These are phyloP conservation scores for Henricia sp. DNA, from an alignment of 53 echinoderm and acorn worm genomes.

Conservation along the genomic window DNA sequence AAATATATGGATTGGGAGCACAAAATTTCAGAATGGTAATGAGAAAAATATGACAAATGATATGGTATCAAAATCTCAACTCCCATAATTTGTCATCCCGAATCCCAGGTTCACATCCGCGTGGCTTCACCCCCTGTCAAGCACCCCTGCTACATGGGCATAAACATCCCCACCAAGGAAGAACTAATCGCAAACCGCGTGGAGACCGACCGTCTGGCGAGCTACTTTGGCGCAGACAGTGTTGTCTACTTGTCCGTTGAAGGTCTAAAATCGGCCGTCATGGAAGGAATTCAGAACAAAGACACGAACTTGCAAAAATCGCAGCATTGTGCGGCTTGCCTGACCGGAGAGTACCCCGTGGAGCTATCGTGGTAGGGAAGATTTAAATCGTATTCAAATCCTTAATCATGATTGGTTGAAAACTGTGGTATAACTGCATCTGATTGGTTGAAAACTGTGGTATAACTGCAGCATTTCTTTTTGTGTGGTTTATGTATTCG, in stretches of 20 bases:
- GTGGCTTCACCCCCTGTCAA: constrained; percentile 99
- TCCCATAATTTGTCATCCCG: not conserved
- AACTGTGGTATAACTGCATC: too few relatives aligned
- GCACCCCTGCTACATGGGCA: constrained; percentile 99
- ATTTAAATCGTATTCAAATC: too few relatives aligned
- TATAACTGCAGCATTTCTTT: too few relatives aligned
- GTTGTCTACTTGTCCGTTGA: constrained; percentile 92
- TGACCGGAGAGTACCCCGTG: constrained; percentile 92
- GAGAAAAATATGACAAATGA: too few relatives aligned
- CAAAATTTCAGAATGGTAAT: too few relatives aligned
- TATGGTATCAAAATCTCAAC: too few relatives aligned
- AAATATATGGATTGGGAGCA: too few relatives aligned
- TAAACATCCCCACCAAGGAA: constrained; percentile 97
- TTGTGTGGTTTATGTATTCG: too few relatives aligned
- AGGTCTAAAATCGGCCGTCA: constrained; percentile 82
- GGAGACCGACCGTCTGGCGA: constrained; percentile 70
- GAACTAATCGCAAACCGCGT: constrained; percentile 93
- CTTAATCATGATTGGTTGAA: too few relatives aligned
- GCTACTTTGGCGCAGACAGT: constrained; percentile 92
- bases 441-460: too few relatives aligned
- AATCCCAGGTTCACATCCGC: constrained; percentile 88
- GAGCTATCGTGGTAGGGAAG: constrained; percentile 76
- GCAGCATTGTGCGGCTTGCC: constrained; percentile 92
- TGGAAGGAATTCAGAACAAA: constrained; percentile 77
- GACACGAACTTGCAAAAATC: constrained; percentile 60